Conservation (phyloP, 2,888 invertebrate species). For the Hyppa rectilinea region DNA sequence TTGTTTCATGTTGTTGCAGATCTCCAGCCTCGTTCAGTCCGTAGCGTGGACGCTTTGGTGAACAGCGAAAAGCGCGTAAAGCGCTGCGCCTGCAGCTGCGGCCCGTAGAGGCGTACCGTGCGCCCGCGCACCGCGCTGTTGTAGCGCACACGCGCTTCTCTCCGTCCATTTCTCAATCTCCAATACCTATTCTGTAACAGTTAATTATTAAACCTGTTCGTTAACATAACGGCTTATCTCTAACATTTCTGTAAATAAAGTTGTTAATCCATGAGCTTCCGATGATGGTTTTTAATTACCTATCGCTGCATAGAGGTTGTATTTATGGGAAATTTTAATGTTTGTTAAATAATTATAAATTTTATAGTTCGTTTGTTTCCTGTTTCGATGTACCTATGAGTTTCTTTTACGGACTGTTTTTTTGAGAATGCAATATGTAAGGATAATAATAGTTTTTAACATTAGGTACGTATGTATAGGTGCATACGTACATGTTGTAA, state of each 20-base stretch:
- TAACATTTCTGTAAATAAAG: conserved; percentile 83
- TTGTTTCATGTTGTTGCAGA: conserved; percentile 88
- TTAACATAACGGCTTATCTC: conserved; percentile 67
- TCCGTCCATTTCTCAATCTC: conserved; percentile 76
- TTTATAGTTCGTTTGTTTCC: conserved; percentile 73
- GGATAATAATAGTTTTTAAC: conserved; percentile 61
- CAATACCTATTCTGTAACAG: conserved; percentile 64
- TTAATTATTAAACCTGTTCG: conserved; percentile 63
- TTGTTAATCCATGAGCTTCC: conserved; percentile 77
- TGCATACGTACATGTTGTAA: conserved; percentile 59
- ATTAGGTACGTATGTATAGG: conserved; percentile 58
- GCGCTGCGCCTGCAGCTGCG: conserved; percentile 94
- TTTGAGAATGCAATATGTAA: conserved; percentile 67
- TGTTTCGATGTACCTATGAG: conserved; percentile 61
- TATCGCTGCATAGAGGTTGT: conserved; percentile 71
- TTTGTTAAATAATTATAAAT: conserved; percentile 78
- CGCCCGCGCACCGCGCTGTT: conserved; percentile 44
- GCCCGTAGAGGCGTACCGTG: conserved; percentile 85
- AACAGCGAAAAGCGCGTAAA: conserved; percentile 92
- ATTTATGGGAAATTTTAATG: conserved; percentile 76
- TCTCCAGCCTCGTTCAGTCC: conserved; percentile 94
- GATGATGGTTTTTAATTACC: conserved; percentile 78
- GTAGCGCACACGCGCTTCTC: conserved; percentile 49
- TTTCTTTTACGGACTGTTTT: conserved; percentile 61
- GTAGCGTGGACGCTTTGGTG: conserved; percentile 90